Evolutionary conservation across 2,888 invertebrate genomes (phyloP).

Genomic region (Drosophila ezoana): DNA sequence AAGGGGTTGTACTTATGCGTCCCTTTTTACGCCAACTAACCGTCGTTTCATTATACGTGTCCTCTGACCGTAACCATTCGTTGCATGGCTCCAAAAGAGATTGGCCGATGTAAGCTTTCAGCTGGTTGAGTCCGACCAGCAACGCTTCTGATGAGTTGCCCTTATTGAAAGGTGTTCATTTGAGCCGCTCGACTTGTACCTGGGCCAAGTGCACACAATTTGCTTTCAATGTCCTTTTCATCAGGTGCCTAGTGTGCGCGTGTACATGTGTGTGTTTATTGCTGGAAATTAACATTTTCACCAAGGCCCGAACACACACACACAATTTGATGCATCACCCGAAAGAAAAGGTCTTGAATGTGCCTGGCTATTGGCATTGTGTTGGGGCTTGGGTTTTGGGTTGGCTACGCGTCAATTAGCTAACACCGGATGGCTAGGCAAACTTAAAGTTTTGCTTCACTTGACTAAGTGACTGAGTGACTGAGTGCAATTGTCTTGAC

Average conservation of each 20-base stretch:
- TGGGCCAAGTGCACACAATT: slow-evolving; percentile 67
- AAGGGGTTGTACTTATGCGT: slow-evolving; percentile 18
- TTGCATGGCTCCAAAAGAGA: slow-evolving; percentile 46
- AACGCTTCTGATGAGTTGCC: slow-evolving; percentile 44
- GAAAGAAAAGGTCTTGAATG: slow-evolving; percentile 28
- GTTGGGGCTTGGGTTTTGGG: background rate
- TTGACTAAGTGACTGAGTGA: slow-evolving; percentile 53
- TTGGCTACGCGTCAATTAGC: slow-evolving; percentile 61
- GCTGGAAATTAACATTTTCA: slow-evolving; percentile 68
- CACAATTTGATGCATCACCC: slow-evolving; percentile 62
- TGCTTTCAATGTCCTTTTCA: slow-evolving; percentile 60
- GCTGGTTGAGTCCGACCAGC: slow-evolving; percentile 40
- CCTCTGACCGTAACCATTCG: slow-evolving; percentile 73
- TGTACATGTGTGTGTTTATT: slow-evolving; percentile 41
- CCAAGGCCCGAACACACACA: slow-evolving; percentile 18
- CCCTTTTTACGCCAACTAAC: slow-evolving; percentile 56
- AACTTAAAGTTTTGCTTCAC: slow-evolving; percentile 72
- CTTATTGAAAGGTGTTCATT: slow-evolving; percentile 72
- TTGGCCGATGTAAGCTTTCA: slow-evolving; percentile 70
- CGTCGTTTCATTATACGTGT: slow-evolving; percentile 74
- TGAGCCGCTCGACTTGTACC: slow-evolving; percentile 39
- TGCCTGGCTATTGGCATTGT: slow-evolving; percentile 19
- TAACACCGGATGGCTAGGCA: slow-evolving; percentile 30
- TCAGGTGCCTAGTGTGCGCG: slow-evolving; percentile 14
- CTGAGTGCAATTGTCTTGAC: slow-evolving; percentile 54